Base-by-base conservation (phyloP, 30 jellyfish, hydroid and myxozoan species). In the Cassiopea andromeda region DNA sequence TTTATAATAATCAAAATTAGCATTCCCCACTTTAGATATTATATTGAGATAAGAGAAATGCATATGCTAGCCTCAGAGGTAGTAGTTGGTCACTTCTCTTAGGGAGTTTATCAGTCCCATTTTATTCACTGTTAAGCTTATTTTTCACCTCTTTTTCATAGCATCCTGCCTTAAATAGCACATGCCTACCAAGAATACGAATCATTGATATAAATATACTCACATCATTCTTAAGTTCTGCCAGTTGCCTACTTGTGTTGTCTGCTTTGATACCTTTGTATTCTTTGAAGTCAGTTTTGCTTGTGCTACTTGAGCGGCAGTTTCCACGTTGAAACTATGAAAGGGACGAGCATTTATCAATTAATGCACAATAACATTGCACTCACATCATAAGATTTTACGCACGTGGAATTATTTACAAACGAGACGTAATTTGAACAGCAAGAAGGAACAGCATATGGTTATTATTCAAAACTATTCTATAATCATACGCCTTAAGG, bases 271-370 rank as follows among this genome's bases (percentile, higher is more conserved):
- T 89, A 64, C 84, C 77, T n/a, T 61, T 67, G 74, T 94, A 89
- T 48, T 77, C 78, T 44, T 46, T 69, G 82, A 89, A 94, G 77
- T 94, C 98, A 17, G 78, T 59, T 50, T 94, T 75, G 85, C 89
- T 95, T 1, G 98, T 94, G 89, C 98, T 94, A 72, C 85, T 86
- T 74, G 94, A 89, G 38, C 79, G 82, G 69, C 75, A 48, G 68
- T 81, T 85, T 4, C 97, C 98, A 59, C 97, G 83, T 66, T 75
- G 84, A 78, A 93, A 93, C 98, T 93, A 60, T 44, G 72, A 59
- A 54, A 54, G 7, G 7, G 64, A 54, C 10, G 64, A 10, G 64
- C 7, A 10, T 54, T 54, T 54, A 6, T 6, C 10, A 3, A 54
- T 3, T 3, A 54, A 54, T 6, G 10, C 64, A 10, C 64, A 54